Base-by-base conservation (phyloP, 2,888 invertebrate genomes). In the Stegophylla sp. region DNA sequence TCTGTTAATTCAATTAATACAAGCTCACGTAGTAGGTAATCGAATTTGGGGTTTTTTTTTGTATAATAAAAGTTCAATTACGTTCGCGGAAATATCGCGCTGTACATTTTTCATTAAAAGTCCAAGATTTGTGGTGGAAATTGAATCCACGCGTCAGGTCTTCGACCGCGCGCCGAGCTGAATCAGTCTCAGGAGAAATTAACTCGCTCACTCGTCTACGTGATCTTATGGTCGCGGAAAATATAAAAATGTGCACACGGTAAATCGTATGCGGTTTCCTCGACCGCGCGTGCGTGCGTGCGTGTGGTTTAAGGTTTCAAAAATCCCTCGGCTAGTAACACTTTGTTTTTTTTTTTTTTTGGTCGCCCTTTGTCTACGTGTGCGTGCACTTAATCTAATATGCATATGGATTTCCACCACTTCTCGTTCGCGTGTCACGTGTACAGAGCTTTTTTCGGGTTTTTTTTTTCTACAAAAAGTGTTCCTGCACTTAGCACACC, bases 131-230 rank as follows among this genome's bases (percentile, higher is more conserved):
- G 59, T 59, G 69, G n/a, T n/a, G 56, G 34, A 79, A 79, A 79
- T 79, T 79, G 79, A 79, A 79, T 79, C 41, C 79, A n/a, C n/a
- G n/a, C n/a, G 79, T 71, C 51, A 71, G 77, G 71, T 61, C 45
- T 79, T 79, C 23, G 69, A 79, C 45, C 59, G 59, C n/a, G n/a
- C n/a, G n/a, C n/a, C n/a, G n/a, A n/a, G n/a, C n/a, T n/a, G n/a
- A 53, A 77, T 34, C 69, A 79, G 79, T 79, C 79, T 79, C 79
- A 51, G 17, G 79, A 79, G 79, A 79, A 79, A 79, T 79, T 79
- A 79, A 79, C 56, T 79, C 1, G 41, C 79, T 17, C 69, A 61
- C 69, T 69, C 43, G 61, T 71, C 79, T 79, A 79, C 79, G 79
- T 79, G 79, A 71, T 79, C 41, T 79, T 71, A 71, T n/a, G n/a